Evolutionary conservation across 2,888 invertebrate genomes (phyloP), one percentile per base, ranked within the genome.

Genomic region (Julus scanicus): DNA sequence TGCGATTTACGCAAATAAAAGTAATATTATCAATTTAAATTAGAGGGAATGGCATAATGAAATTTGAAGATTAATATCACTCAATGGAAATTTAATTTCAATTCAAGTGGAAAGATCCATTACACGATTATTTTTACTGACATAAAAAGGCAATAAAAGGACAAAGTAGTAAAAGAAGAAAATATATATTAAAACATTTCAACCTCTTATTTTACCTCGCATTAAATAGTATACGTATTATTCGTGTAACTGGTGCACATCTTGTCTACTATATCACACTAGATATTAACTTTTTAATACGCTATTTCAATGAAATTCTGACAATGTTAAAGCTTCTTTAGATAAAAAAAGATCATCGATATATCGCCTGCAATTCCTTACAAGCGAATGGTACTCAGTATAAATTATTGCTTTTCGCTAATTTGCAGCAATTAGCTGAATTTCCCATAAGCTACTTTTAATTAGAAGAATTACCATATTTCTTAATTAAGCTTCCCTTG

Each of bases 381-480:
- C 11, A 11, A 15, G 11, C 53, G 0, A 17, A 53, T 3, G 53
- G 53, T 8, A 13, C 6, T 53, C 53, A 13, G 53, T 53, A 53
- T 53, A 53, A 53, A 53, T 53, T 53, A 53, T 53, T 13, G 15
- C 3, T 0, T 63, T 4, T n/a, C 80, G 80, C 80, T 29, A 80
- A 80, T 80, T 80, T 2, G 80, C 13, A 37, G 80, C 37, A 80
- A 80, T 80, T 80, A 80, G 80, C 80, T 4, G 80, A 37, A 80
- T 80, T 80, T 15, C 80, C 80, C 37, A 9, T 29, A 80, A 80
- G 80, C 80, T 37, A 37, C 37, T 80, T 80, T 80, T 37, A 80
- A 80, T 80, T 80, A 80, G 80, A 13, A 13, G 13, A 20, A 80
- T 80, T 80, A 80, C 11, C 80, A 80, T 80, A 80, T 80, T 9